Conservation (phyloP, 2,113 vertebrate genomes). For the Microcebus lehilahytsara region DNA sequence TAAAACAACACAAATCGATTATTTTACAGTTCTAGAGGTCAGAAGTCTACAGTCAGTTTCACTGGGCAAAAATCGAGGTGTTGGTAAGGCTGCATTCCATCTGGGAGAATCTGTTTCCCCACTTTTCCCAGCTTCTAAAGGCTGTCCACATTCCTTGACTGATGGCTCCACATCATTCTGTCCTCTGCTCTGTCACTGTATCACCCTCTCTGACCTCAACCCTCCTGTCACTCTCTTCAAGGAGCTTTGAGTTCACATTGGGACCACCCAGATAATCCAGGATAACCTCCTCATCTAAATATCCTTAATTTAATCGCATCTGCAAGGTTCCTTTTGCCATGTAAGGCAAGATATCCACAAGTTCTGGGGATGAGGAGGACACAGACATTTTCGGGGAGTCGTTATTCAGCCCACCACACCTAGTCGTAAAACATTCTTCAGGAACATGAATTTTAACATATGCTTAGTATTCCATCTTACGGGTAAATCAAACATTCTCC, state of each 20-base stretch:
- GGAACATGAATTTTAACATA: not conserved
- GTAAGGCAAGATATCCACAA: not conserved
- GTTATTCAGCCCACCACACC: not conserved
- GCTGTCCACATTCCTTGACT: not conserved
- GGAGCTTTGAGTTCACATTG: not conserved
- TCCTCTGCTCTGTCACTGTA: not conserved
- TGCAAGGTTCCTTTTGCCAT: not conserved
- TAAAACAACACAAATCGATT: not conserved
- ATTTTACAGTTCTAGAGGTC: not conserved
- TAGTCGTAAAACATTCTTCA: not conserved
- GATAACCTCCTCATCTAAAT: not conserved
- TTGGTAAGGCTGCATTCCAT: not conserved
- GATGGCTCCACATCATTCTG: not conserved
- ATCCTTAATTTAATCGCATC: not conserved
- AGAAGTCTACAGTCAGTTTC: not conserved
- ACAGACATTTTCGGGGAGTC: not conserved
- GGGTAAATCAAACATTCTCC: not conserved
- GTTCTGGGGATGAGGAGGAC: not conserved
- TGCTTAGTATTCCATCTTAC: not conserved
- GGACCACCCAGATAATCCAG: not conserved
- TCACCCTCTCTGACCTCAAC: not conserved
- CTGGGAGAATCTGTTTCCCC: not conserved
- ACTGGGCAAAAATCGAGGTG: not conserved
- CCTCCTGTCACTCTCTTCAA: not conserved
- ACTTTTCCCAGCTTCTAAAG: not conserved